Percentiles rank a stretch among this genome's conserved stretches.
Evolutionary conservation across 2,113 vertebrate species (phyloP).

Genomic region (Montifringilla adamsi): DNA sequence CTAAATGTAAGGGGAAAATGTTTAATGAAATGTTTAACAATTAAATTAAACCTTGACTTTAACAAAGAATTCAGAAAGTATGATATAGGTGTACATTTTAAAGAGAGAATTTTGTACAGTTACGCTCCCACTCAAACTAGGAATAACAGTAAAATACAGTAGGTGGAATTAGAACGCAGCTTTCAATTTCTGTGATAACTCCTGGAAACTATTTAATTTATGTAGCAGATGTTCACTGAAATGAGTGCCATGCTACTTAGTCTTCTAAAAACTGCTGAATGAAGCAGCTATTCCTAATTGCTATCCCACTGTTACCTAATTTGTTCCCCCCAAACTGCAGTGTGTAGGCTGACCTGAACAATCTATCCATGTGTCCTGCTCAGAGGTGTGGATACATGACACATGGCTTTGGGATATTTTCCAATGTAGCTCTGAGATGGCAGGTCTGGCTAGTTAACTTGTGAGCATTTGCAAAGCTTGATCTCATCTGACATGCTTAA

Average conservation of each 20-base stretch:
- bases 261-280: constrained; percentile 15
- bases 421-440: neutral
- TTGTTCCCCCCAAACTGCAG: neutral
- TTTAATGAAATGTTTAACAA: neutral
- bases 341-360: neutral
- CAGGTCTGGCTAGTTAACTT: neutral
- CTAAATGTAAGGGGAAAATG: neutral
- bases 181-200: constrained; percentile 3
- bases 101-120: neutral
- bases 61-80: neutral
- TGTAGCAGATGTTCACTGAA: constrained; percentile 13
- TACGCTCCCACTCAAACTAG: neutral
- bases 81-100: neutral
- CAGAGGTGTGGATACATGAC: neutral
- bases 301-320: neutral
- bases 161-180: neutral
- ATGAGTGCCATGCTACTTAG: neutral
- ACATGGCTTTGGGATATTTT: neutral
- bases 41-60: neutral
- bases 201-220: neutral
- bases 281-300: neutral
- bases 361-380: neutral
- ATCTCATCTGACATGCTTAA: neutral
- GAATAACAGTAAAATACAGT: neutral
- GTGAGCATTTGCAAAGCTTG: constrained; percentile 5